Percentiles rank a stretch among this genome's conserved stretches.
phyloP scores from a whole-genome alignment of 1,140 invertebrate species.

The Telenomus remus region DNA sequence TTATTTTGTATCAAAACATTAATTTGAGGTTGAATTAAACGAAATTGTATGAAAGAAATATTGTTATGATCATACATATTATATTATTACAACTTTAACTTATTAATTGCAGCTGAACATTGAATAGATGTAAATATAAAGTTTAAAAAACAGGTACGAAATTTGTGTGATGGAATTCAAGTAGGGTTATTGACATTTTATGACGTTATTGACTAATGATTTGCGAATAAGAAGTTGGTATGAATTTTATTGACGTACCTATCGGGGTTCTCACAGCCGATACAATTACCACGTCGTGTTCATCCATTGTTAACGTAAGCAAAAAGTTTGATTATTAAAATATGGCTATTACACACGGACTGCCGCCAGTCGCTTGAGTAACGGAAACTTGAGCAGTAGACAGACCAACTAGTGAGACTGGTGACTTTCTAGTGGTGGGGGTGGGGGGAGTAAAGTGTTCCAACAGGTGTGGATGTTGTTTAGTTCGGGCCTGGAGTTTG shows the following conservation, averaged over 20 bases:
- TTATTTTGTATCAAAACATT: neutral
- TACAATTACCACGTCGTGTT: constrained; percentile 78
- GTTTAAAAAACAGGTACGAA: too few species aligned
- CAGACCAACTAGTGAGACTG: constrained; percentile 17
- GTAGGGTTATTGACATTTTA: constrained; percentile 29
- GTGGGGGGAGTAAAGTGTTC: constrained; percentile 26
- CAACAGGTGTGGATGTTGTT: constrained; percentile 2
- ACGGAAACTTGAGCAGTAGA: constrained; percentile 39
- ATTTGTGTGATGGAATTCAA: constrained; percentile 18
- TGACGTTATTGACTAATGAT: neutral
- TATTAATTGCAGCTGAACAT: too few species aligned
- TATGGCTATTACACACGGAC: constrained; percentile 12
- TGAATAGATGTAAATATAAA: too few species aligned
- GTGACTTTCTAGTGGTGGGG: constrained; percentile 17
- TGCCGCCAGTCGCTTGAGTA: constrained; percentile 26
- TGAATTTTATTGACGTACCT: constrained; percentile 71
- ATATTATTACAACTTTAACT: too few species aligned
- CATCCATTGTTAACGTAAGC: constrained; percentile 57
- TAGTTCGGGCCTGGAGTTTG: constrained; percentile 4
- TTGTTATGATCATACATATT: too few species aligned
- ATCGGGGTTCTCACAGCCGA: constrained; percentile 82
- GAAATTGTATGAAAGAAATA: too few species aligned
- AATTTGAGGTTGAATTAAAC: too few species aligned
- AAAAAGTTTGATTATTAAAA: constrained; percentile 32
- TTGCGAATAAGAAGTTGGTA: constrained; percentile 1